Percentiles rank a stretch among this genome's conserved stretches.
These are phyloP conservation scores for Myotis myotis DNA, from an alignment of 2,797 vertebrate species.

Conservation along the genomic window DNA sequence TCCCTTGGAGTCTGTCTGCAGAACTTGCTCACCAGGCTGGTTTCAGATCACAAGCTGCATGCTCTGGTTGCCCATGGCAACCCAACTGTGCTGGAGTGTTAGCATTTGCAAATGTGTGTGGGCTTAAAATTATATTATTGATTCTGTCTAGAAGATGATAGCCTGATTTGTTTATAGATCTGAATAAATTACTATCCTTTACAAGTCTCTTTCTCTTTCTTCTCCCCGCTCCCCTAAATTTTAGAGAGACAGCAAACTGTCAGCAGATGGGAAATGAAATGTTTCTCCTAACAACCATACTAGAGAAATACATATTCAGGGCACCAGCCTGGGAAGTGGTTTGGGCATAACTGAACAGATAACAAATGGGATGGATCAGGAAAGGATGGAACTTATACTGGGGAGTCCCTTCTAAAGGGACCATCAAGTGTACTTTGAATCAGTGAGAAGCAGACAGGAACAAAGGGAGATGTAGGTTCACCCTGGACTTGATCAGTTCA, in stretches of 20 bases:
- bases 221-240: background rate
- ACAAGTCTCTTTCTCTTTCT: conserved; percentile 61
- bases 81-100: conserved; percentile 59
- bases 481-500: background rate
- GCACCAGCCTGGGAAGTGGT: conserved; percentile 24
- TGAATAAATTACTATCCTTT: conserved; percentile 78
- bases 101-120: conserved; percentile 69
- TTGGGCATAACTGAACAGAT: conserved; percentile 42
- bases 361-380: background rate
- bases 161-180: conserved; percentile 65
- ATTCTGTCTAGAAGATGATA: conserved; percentile 73
- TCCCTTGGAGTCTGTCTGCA: conserved; percentile 54
- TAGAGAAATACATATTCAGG: conserved; percentile 59
- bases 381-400: background rate
- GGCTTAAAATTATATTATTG: conserved; percentile 74
- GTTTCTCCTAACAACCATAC: conserved; percentile 69
- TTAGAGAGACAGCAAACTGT: conserved; percentile 69
- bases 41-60: conserved; percentile 54
- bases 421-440: background rate
- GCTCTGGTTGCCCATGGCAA: conserved; percentile 71
- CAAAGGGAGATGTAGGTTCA: background rate
- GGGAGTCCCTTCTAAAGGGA: background rate
- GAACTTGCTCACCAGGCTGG: conserved; percentile 55
- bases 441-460: background rate
- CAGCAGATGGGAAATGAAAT: conserved; percentile 75